These are phyloP conservation scores for Anolis carolinensis DNA, from an alignment of 2,113 vertebrate genomes.

Conservation along the genomic window DNA sequence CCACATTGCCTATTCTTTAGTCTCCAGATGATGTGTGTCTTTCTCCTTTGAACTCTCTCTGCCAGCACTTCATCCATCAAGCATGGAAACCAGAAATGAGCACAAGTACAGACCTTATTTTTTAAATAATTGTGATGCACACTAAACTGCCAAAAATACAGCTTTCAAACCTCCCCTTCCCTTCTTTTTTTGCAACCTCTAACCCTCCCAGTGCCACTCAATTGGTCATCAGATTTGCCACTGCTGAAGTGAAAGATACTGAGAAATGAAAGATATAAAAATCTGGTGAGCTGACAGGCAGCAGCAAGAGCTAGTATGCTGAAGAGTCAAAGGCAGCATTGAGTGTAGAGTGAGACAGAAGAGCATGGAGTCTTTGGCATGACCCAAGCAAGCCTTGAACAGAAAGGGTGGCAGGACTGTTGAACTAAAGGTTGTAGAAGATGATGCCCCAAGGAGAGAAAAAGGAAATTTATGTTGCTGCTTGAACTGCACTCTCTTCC, in stretches of 20 bases:
- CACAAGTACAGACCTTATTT: not conserved
- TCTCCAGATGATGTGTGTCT: not conserved
- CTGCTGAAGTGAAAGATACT: not conserved
- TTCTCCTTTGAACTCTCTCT: constrained; percentile 26
- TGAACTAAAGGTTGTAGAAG: not conserved
- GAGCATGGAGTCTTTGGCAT: not conserved
- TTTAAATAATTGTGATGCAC: not conserved
- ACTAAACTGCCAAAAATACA: not conserved
- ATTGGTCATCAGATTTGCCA: not conserved
- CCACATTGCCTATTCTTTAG: constrained; percentile 2
- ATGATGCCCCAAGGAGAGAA: too few relatives aligned
- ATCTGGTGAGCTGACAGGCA: not conserved
- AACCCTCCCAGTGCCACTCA: not conserved
- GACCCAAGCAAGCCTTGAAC: not conserved
- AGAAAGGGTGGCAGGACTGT: not conserved
- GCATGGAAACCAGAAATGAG: not conserved
- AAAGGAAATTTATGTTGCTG: not conserved
- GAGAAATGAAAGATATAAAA: too few relatives aligned
- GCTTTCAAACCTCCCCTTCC: not conserved
- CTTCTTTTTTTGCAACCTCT: not conserved
- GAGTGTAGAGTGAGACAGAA: not conserved
- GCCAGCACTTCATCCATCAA: constrained; percentile 14
- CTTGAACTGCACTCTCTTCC: not conserved
- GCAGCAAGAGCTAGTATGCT: not conserved
- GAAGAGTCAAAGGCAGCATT: not conserved